phyloP scores from a whole-genome alignment of 2,113 vertebrate genomes.

The Chaenogobius annularis region DNA sequence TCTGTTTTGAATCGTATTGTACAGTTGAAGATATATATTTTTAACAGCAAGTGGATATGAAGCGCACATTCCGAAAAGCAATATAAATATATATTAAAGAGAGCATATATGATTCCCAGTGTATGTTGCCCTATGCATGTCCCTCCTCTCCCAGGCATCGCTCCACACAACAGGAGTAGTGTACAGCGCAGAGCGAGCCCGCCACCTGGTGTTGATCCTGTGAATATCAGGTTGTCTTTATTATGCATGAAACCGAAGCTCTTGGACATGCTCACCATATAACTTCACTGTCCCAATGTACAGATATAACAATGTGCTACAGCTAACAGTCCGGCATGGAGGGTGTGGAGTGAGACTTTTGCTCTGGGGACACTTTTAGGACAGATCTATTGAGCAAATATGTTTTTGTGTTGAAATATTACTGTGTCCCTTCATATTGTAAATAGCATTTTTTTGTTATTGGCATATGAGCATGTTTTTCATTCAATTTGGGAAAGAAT shows the following conservation, averaged over 20 bases:
- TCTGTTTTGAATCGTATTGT: neutral
- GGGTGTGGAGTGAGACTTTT: neutral
- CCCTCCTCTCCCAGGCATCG: constrained; percentile 41
- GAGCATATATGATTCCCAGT: constrained; percentile 21
- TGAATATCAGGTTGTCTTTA: constrained; percentile 50
- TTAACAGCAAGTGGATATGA: constrained; percentile 5
- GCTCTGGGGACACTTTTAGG: neutral
- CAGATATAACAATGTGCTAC: neutral
- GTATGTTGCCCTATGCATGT: constrained; percentile 49
- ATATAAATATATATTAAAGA: constrained; percentile 33
- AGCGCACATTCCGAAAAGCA: constrained; percentile 62
- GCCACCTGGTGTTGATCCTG: constrained; percentile 52
- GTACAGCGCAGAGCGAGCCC: constrained; percentile 40
- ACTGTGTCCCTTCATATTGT: neutral
- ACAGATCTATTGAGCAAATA: neutral
- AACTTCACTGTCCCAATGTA: constrained; percentile 13
- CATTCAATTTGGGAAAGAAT: too few relatives aligned
- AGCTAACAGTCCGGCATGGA: constrained; percentile 8
- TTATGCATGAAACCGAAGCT: constrained; percentile 61
- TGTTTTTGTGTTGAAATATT: neutral
- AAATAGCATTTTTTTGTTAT: neutral
- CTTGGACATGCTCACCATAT: neutral
- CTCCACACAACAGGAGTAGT: constrained; percentile 20
- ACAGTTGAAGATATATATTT: constrained; percentile 7
- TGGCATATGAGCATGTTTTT: too few relatives aligned